Percentiles rank a stretch among this genome's conserved stretches.
These are phyloP conservation scores for Pseudois nayaur DNA, from an alignment of 2,113 vertebrate species.

Conservation along the genomic window DNA sequence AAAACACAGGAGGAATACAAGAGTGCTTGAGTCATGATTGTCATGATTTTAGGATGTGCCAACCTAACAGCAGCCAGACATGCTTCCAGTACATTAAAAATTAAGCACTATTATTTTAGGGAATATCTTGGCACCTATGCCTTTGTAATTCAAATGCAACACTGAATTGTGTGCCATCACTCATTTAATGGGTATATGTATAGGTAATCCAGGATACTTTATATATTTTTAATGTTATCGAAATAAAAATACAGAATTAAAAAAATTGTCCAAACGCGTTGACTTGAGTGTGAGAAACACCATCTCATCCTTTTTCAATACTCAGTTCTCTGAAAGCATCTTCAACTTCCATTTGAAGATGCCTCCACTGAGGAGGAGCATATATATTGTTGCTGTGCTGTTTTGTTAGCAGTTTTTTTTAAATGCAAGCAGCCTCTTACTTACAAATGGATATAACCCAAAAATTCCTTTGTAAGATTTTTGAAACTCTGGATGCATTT, in stretches of 20 bases:
- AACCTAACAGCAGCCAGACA: background rate
- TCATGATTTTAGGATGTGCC: constrained; percentile 27
- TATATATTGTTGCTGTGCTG: background rate
- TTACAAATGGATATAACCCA: background rate
- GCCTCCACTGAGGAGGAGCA: background rate
- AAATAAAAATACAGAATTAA: constrained; percentile 10
- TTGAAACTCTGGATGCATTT: constrained; percentile 8
- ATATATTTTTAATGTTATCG: constrained; percentile 3
- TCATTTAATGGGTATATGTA: background rate
- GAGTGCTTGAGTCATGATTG: constrained; percentile 9
- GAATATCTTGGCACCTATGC: background rate
- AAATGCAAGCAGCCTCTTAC: background rate
- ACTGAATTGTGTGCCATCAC: background rate
- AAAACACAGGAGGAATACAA: background rate
- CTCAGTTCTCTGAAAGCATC: background rate
- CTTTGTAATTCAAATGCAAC: background rate
- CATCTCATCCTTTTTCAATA: background rate
- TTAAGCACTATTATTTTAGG: constrained; percentile 19
- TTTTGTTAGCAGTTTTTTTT: background rate
- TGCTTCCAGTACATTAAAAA: constrained; percentile 14
- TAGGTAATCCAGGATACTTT: background rate
- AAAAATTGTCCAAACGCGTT: background rate
- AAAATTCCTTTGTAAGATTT: constrained; percentile 21
- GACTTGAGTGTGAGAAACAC: background rate
- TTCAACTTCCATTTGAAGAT: constrained; percentile 1